phyloP scores from a whole-genome alignment of 2,888 invertebrate species.

The Trichacis sp. region DNA sequence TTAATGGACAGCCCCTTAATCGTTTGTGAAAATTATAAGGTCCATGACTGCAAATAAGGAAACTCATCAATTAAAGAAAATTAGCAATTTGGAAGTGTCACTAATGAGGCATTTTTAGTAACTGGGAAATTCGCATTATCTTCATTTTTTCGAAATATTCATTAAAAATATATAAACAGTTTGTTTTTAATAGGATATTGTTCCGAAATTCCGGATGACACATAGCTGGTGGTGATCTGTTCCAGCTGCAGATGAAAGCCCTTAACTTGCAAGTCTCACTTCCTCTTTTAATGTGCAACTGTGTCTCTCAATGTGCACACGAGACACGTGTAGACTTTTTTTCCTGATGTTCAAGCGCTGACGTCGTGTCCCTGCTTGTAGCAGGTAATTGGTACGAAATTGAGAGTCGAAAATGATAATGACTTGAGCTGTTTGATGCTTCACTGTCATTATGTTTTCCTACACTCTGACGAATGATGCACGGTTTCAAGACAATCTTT shows the following conservation, averaged over 20 bases:
- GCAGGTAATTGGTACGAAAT: not conserved
- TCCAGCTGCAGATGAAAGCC: slow-evolving; percentile 44
- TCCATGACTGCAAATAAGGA: too few relatives aligned
- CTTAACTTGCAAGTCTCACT: slow-evolving; percentile 30
- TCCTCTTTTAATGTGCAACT: slow-evolving; percentile 12
- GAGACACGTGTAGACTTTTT: slow-evolving; percentile 23
- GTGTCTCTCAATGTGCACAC: not conserved
- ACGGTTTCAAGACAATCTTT: too few relatives aligned
- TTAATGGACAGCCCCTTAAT: too few relatives aligned
- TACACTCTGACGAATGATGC: not conserved
- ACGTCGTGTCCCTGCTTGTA: slow-evolving; percentile 12
- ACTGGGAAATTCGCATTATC: too few relatives aligned
- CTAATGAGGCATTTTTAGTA: too few relatives aligned
- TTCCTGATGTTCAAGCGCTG: slow-evolving; percentile 17
- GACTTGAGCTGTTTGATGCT: not conserved
- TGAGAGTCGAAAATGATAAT: not conserved
- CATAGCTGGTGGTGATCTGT: slow-evolving; percentile 48
- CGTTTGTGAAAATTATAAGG: too few relatives aligned
- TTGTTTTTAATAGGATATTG: too few relatives aligned
- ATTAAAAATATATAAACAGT: too few relatives aligned
- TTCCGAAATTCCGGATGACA: too few relatives aligned
- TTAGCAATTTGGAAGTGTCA: too few relatives aligned
- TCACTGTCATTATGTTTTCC: not conserved
- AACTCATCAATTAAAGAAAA: too few relatives aligned
- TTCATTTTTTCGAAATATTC: too few relatives aligned